Evolutionary conservation across 2,797 vertebrate species (phyloP), one percentile per base, ranked within the genome.

Genomic region (Semotilus atromaculatus): DNA sequence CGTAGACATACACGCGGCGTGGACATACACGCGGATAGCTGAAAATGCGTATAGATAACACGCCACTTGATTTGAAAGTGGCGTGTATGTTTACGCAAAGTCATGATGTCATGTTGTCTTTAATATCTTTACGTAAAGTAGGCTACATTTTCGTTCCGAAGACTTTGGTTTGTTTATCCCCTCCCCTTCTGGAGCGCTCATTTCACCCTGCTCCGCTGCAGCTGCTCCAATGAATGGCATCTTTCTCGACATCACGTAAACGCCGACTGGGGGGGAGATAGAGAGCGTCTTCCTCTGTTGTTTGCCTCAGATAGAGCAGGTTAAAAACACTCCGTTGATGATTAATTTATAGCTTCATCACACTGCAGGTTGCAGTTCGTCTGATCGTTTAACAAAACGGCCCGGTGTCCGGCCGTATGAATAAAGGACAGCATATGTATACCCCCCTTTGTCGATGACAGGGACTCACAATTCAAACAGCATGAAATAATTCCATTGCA

Each of bases 401-500:
- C 31, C 51, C 34, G 70, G 14, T 60, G n/a, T 84, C 29, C 34
- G 13, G 60, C 10, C n/a, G 34, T 58, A 78, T 73, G 60, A 67
- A 68, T 77, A 82, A 51, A 48, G 62, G 62, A 83, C 58, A 53
- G 23, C 38, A 36, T 70, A 31, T 81, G 71, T 70, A 71, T 40
- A 58, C 4, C 38, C 23, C 82, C 34, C 18, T 75, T 76, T 78
- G 26, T 51, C 51, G 66, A 29, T 51, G 67, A 71, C 51, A 62
- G 29, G 72, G 71, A 43, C 36, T 40, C 70, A 58, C 6, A 55
- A 31, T 67, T 66, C 60, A 81, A 55, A 45, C 43, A 85, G 80
- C 77, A 89, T 84, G 78, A 72, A 79, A 78, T 87, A 85, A 84
- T 86, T 71, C 51, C 19, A 36, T 26, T 64, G 48, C 48, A 58